These are phyloP conservation scores for Falco concolor DNA, from an alignment of 2,797 vertebrate species.

Conservation along the genomic window DNA sequence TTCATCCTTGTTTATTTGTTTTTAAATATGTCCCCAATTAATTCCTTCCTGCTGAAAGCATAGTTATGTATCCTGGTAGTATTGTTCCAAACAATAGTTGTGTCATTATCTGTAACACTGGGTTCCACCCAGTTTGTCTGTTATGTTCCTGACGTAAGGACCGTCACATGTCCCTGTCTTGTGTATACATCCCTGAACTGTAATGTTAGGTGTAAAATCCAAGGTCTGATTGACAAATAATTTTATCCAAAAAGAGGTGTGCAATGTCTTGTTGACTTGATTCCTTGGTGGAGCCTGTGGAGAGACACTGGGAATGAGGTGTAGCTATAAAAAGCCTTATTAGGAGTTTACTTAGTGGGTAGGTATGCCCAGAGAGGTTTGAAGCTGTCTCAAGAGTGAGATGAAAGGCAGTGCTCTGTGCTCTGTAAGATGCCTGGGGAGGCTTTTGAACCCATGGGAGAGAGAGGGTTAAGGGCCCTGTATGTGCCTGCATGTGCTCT, in stretches of 20 bases:
- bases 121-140: not conserved
- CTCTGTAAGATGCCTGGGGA: not conserved
- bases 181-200: not conserved
- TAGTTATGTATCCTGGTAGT: not conserved
- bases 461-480: not conserved
- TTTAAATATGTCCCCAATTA: not conserved
- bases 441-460: not conserved
- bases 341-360: not conserved
- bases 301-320: conserved; percentile 10
- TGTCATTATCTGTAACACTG: not conserved
- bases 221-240: not conserved
- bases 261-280: not conserved
- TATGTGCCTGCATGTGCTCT: not conserved
- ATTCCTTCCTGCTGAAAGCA: not conserved
- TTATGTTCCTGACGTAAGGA: not conserved
- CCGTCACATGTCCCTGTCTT: not conserved
- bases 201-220: not conserved
- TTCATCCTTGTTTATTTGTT: not conserved
- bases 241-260: not conserved
- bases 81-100: not conserved
- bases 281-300: not conserved
- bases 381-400: not conserved
- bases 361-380: not conserved
- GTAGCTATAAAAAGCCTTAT: conserved; percentile 41
- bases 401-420: not conserved